Percentiles rank a stretch among this genome's conserved stretches.
Evolutionary conservation across 2,113 vertebrate species (phyloP).

Genomic region (Cisticola juncidis): DNA sequence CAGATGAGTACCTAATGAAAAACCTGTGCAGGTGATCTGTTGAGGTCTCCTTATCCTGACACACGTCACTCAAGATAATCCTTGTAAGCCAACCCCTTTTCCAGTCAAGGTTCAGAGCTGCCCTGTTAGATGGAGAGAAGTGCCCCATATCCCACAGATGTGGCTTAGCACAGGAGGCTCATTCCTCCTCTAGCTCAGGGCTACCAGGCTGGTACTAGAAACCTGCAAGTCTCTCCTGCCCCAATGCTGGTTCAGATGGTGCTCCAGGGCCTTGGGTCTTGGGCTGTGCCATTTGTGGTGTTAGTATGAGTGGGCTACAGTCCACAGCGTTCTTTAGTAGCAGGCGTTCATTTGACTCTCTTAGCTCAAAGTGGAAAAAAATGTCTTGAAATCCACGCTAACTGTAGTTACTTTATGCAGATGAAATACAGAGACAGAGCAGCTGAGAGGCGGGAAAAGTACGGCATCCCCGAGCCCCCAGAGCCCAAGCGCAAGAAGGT

Average conservation of each 20-base stretch:
- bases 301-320: not conserved
- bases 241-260: not conserved
- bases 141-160: not conserved
- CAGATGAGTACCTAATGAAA: slow-evolving; percentile 5
- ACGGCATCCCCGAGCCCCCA: slow-evolving; percentile 95
- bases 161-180: not conserved
- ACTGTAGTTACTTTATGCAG: slow-evolving; percentile 52
- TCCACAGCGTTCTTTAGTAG: not conserved
- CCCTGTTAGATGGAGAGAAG: not conserved
- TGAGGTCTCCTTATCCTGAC: slow-evolving; percentile 6
- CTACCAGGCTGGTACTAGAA: not conserved
- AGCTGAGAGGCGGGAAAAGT: slow-evolving; percentile 95
- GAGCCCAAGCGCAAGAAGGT: slow-evolving; percentile 96
- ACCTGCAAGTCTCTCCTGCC: not conserved
- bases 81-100: not conserved
- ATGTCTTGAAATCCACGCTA: not conserved
- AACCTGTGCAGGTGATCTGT: not conserved
- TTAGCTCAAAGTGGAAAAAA: not conserved
- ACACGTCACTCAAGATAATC: not conserved
- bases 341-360: not conserved
- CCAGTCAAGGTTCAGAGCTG: not conserved
- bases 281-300: not conserved
- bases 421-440: slow-evolving; percentile 97
- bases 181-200: not conserved
- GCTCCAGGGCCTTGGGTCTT: not conserved